Evolutionary conservation across 2,797 vertebrate species (phyloP), one percentile per base, ranked within the genome.

Genomic region (Onychomys arenicola): DNA sequence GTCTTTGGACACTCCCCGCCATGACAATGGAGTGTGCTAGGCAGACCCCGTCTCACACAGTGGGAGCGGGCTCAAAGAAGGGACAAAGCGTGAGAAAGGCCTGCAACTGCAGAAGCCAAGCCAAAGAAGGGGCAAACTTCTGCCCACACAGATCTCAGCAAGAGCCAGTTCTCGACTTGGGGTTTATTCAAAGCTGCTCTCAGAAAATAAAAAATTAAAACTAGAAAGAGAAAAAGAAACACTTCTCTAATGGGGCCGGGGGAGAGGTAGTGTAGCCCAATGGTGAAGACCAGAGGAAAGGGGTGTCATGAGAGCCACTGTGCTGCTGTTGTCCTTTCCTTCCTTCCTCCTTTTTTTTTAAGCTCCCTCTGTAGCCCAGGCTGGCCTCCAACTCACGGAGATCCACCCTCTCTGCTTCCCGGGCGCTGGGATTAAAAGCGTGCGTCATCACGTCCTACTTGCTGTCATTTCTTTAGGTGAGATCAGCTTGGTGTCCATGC

Each of bases 31-130:
- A 67, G 78, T 19, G 12, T 52, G 75, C 84, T 0, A 0, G 81
- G 52, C 34, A 92, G 95, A 90, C 88, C 76, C 29, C 17, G 71
- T 90, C 93, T 78, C 63, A 17, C 11, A 0, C 46, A 10, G n/a
- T 55, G 96, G 73, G 95, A 92, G 96, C 65, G 0, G 83, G 95
- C 96, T n/a, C 9, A 94, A 32, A 69, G 96, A 95, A 16, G 63
- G 88, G 90, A 49, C 63, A 69, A 96, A 95, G 89, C 23, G 0
- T 83, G 94, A 96, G 96, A 97, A 97, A 96, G 80, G 61, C 77
- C 55, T 78, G 86, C 67, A 73, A 90, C 19, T 0, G 14, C 80
- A 93, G 61, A 81, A 95, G 88, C 40, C 84, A 87, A 88, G 71
- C 32, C 59, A 55, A 65, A 11, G 52, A 85, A 52, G 17, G 90